A percentile compares a stretch with the other conserved stretches of the same genome.
phyloP scores from a whole-genome alignment of 2,797 vertebrate genomes.

The Lutjanus campechanus region DNA sequence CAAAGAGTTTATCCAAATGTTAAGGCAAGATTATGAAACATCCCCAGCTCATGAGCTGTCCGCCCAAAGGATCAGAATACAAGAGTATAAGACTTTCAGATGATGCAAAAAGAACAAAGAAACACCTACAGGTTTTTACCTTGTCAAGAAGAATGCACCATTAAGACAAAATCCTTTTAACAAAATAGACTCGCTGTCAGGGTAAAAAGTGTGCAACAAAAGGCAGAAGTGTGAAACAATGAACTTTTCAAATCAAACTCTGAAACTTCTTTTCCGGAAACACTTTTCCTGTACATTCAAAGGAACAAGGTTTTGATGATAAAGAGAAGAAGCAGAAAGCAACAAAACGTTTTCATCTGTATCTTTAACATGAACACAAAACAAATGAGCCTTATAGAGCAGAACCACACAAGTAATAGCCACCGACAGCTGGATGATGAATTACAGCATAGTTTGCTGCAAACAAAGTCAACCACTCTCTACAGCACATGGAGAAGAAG shows the following conservation, averaged over 20 bases:
- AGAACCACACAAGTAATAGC: slow-evolving; percentile 1
- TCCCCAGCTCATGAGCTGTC: neutral
- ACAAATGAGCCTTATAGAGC: slow-evolving; percentile 41
- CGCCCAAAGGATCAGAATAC: neutral
- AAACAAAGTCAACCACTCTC: slow-evolving; percentile 18
- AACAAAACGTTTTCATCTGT: neutral
- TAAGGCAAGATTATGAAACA: slow-evolving; percentile 18
- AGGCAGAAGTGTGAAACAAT: slow-evolving; percentile 4
- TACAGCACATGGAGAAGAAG: neutral
- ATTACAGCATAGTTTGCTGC: slow-evolving; percentile 19
- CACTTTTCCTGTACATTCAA: neutral
- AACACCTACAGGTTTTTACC: slow-evolving; percentile 11
- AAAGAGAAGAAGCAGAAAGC: neutral
- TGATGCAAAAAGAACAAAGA: slow-evolving; percentile 11
- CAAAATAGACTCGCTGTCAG: neutral
- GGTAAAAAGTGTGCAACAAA: slow-evolving; percentile 7
- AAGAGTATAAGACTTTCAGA: neutral
- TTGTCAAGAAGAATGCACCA: slow-evolving; percentile 3
- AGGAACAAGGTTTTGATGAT: neutral
- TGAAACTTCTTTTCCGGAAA: neutral
- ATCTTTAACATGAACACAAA: slow-evolving; percentile 11
- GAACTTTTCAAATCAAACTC: slow-evolving; percentile 17
- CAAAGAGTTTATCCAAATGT: slow-evolving; percentile 13
- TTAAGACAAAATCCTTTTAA: slow-evolving; percentile 8
- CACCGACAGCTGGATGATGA: slow-evolving; percentile 57